Conservation (phyloP, 2,113 vertebrate genomes). For the Atractosteus spatula region DNA sequence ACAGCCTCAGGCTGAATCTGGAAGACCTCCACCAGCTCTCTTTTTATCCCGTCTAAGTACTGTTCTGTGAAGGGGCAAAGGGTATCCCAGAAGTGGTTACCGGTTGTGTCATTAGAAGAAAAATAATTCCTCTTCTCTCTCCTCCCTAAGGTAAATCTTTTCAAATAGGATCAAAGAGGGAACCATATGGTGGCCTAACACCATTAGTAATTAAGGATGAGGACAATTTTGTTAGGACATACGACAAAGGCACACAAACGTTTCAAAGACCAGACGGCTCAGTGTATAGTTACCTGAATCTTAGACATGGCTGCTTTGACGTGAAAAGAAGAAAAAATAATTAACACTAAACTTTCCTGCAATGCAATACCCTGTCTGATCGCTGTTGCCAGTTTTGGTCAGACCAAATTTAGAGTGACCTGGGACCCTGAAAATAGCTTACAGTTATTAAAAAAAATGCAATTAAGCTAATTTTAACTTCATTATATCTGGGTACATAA, state of each 20-base stretch:
- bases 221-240: neutral
- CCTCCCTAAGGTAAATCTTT: constrained; percentile 47
- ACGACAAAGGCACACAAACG: neutral
- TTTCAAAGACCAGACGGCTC: neutral
- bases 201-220: constrained; percentile 19
- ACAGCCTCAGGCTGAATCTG: neutral
- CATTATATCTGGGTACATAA: too few relatives aligned
- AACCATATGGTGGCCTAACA: constrained; percentile 55
- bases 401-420: too few relatives aligned
- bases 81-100: neutral
- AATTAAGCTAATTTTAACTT: too few relatives aligned
- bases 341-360: too few relatives aligned
- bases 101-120: constrained; percentile 26
- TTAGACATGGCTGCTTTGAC: too few relatives aligned
- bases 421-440: too few relatives aligned
- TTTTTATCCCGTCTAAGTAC: neutral
- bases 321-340: too few relatives aligned
- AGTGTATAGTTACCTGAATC: neutral
- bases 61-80: too few relatives aligned
- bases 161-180: constrained; percentile 57
- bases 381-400: too few relatives aligned
- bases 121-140: constrained; percentile 4
- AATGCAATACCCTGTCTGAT: too few relatives aligned
- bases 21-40: neutral
- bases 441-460: too few relatives aligned